Conservation (phyloP, 2,888 invertebrate species). For the Apocheima hispidaria region DNA sequence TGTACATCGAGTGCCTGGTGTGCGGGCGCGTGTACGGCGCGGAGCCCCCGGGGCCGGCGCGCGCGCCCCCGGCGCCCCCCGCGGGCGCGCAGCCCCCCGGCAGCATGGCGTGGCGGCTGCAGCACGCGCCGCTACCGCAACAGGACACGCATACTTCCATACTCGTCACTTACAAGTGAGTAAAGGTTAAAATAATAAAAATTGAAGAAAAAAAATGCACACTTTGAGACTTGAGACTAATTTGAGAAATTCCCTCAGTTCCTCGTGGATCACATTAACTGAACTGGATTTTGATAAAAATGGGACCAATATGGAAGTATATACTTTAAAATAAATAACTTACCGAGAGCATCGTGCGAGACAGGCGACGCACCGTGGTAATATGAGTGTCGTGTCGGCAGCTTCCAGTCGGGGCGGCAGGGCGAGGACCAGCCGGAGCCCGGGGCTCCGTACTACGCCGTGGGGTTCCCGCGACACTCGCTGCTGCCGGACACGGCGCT, state of each 20-base stretch:
- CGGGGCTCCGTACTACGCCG: slow-evolving; percentile 94
- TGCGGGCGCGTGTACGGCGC: slow-evolving; percentile 92
- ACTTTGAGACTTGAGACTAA: too few relatives aligned
- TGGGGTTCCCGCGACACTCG: slow-evolving; percentile 93
- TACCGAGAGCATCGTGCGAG: too few relatives aligned
- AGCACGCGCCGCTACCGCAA: slow-evolving; percentile 88
- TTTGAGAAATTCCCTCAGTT: too few relatives aligned
- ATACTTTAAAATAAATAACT: too few relatives aligned
- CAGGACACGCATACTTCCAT: slow-evolving; percentile 88
- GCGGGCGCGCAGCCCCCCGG: slow-evolving; percentile 86
- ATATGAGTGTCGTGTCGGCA: slow-evolving; percentile 56
- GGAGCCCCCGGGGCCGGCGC: slow-evolving; percentile 76
- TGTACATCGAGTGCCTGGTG: slow-evolving; percentile 94
- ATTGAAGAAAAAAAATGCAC: too few relatives aligned
- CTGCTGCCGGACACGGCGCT: slow-evolving; percentile 94
- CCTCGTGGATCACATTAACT: too few relatives aligned
- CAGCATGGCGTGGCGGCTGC: slow-evolving; percentile 92
- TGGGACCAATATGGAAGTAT: too few relatives aligned
- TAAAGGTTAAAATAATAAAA: not conserved
- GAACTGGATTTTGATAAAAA: too few relatives aligned
- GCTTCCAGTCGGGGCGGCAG: slow-evolving; percentile 95
- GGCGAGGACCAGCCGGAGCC: slow-evolving; percentile 92
- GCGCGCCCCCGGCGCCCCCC: slow-evolving; percentile 74
- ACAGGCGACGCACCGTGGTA: too few relatives aligned
- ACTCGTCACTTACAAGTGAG: slow-evolving; percentile 86